Conservation (phyloP, 2,888 invertebrate species). For the Brachypterus glaber region DNA sequence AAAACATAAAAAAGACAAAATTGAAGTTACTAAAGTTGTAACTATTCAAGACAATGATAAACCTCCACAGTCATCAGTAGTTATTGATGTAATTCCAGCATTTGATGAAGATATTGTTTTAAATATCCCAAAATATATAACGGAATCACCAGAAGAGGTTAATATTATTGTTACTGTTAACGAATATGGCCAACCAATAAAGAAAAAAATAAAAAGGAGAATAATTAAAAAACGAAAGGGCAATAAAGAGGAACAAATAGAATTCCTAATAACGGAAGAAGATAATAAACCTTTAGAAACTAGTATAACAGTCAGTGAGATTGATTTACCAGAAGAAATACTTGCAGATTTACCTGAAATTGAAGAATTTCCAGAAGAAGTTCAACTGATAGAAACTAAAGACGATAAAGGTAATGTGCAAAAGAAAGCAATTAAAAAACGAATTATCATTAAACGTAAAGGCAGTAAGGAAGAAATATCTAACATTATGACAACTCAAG, state of each 20-base stretch:
- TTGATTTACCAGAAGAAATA: conserved; percentile 20
- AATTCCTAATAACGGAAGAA: conserved; percentile 39
- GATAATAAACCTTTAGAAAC: conserved; percentile 32
- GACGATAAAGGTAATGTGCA: conserved; percentile 37
- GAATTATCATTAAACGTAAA: conserved; percentile 30
- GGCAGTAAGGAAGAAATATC: conserved; percentile 36
- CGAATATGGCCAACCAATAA: conserved; percentile 22
- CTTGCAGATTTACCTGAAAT: conserved; percentile 15
- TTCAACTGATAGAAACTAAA: conserved; percentile 24
- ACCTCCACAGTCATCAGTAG: conserved; percentile 38
- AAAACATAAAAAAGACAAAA: conserved; percentile 36
- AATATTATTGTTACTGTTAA: conserved; percentile 25
- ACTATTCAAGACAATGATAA: conserved; percentile 40
- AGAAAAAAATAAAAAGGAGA: conserved; percentile 30
- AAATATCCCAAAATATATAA: conserved; percentile 27
- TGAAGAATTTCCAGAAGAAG: conserved; percentile 30
- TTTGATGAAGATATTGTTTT: not conserved
- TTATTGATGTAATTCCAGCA: conserved; percentile 29
- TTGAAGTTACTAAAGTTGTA: conserved; percentile 36
- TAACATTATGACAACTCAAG: conserved; percentile 32
- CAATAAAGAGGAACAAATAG: conserved; percentile 21
- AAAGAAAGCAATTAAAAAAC: conserved; percentile 29
- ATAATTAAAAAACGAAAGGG: conserved; percentile 27
- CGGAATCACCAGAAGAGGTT: conserved; percentile 38
- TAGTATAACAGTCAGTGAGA: conserved; percentile 24